Percentiles rank a stretch among this genome's conserved stretches.
phyloP scores from a whole-genome alignment of 2,797 vertebrate species.

The Oreochromis mossambicus region DNA sequence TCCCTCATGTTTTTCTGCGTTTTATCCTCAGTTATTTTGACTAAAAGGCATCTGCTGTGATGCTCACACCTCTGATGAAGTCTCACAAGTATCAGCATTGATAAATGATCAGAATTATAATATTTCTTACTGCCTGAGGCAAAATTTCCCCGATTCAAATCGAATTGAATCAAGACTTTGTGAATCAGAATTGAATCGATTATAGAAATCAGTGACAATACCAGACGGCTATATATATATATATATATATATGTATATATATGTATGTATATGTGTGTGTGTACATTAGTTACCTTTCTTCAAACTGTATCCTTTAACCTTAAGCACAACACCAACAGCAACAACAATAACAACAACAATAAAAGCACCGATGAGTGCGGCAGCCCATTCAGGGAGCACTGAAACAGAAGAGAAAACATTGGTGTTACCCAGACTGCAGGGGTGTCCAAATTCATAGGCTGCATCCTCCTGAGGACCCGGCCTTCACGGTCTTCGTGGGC shows the following conservation, averaged over 20 bases:
- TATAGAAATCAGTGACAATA: background rate
- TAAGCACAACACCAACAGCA: no score
- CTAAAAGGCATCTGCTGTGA: background rate
- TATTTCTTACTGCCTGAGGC: background rate
- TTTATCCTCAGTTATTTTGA: background rate
- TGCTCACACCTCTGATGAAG: background rate
- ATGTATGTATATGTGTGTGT: no score
- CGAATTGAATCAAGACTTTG: background rate
- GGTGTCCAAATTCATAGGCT: no score
- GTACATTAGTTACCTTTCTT: no score
- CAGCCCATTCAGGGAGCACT: accelerated
- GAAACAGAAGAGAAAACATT: background rate
- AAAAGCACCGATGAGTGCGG: accelerated
- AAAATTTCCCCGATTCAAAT: background rate
- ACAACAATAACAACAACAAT: background rate
- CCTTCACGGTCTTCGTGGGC: no score
- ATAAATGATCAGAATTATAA: background rate
- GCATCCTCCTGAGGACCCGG: no score
- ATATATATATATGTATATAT: no score
- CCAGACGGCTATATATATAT: no score
- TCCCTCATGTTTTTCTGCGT: accelerated
- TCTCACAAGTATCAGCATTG: background rate
- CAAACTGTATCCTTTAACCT: no score
- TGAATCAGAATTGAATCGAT: background rate
- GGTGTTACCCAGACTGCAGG: background rate